Percentiles rank a stretch among this genome's conserved stretches.
These are phyloP conservation scores for Clamator glandarius DNA, from an alignment of 2,797 vertebrate species.

Conservation along the genomic window DNA sequence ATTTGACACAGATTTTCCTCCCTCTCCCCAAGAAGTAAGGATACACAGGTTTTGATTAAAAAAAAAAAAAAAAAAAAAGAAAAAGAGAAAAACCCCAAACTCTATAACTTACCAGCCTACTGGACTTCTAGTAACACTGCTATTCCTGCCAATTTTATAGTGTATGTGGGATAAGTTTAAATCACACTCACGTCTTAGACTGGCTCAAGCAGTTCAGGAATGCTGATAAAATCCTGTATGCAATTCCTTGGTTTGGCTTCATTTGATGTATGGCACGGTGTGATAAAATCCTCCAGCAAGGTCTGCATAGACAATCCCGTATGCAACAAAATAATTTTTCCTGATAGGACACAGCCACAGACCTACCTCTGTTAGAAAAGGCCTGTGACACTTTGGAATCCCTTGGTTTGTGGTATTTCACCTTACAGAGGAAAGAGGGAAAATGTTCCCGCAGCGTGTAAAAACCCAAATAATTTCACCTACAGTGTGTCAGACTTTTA, in stretches of 20 bases:
- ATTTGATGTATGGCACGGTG: not conserved
- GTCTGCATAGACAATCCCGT: not conserved
- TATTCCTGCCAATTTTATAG: not conserved
- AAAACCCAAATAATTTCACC: constrained; percentile 28
- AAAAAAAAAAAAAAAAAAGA: not conserved
- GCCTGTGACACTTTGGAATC: not conserved
- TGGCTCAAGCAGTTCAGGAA: not conserved
- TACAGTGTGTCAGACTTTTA: constrained; percentile 33
- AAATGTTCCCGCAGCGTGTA: not conserved
- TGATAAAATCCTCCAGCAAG: not conserved
- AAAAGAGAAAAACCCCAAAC: too few relatives aligned
- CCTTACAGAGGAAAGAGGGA: not conserved
- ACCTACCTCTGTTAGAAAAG: not conserved
- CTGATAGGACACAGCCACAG: not conserved
- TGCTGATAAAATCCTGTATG: not conserved
- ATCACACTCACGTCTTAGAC: not conserved
- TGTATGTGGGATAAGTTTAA: not conserved
- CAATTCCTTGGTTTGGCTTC: not conserved
- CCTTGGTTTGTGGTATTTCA: not conserved
- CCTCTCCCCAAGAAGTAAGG: not conserved
- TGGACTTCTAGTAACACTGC: not conserved
- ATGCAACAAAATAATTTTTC: not conserved
- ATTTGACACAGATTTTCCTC: not conserved
- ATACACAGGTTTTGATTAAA: not conserved
- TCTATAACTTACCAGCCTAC: not conserved